These are phyloP conservation scores for Drosophila jambulina DNA, from an alignment of 1,140 invertebrate species.

Conservation along the genomic window DNA sequence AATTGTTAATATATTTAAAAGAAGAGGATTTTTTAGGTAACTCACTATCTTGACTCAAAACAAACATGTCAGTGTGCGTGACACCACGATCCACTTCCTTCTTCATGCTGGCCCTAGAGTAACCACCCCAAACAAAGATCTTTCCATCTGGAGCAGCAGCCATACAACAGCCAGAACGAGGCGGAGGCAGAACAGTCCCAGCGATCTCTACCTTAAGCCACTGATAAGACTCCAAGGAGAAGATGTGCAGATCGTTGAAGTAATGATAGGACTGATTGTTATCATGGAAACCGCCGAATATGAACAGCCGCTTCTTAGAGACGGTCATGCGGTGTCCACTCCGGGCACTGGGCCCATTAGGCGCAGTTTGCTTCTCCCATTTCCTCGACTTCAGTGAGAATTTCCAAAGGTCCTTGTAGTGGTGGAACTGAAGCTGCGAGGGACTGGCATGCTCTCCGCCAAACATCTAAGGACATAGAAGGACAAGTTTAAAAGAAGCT, in stretches of 20 bases:
- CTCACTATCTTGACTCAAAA: constrained; percentile 90
- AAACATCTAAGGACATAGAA: constrained; percentile 89
- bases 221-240: constrained; percentile 92
- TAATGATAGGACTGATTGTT: constrained; percentile 95
- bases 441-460: constrained; percentile 97
- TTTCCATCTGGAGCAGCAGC: constrained; percentile 87
- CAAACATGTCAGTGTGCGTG: constrained; percentile 93
- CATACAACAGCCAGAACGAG: constrained; percentile 92
- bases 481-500: too few species aligned
- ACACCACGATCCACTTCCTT: constrained; percentile 93
- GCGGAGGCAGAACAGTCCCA: constrained; percentile 88
- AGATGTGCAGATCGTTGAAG: constrained; percentile 94
- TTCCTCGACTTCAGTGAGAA: constrained; percentile 91
- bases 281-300: constrained; percentile 97
- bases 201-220: constrained; percentile 92
- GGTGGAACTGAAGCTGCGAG: constrained; percentile 96
- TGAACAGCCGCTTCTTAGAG: constrained; percentile 90
- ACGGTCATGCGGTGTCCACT: constrained; percentile 96
- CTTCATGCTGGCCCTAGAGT: constrained; percentile 92
- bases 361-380: constrained; percentile 93
- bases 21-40: constrained; percentile 14
- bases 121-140: constrained; percentile 94
- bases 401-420: constrained; percentile 97
- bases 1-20: background rate
- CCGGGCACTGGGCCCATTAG: constrained; percentile 91